These are phyloP conservation scores for Pseudomyrmex flavicornis DNA, from an alignment of 1,140 invertebrate species.

Conservation along the genomic window DNA sequence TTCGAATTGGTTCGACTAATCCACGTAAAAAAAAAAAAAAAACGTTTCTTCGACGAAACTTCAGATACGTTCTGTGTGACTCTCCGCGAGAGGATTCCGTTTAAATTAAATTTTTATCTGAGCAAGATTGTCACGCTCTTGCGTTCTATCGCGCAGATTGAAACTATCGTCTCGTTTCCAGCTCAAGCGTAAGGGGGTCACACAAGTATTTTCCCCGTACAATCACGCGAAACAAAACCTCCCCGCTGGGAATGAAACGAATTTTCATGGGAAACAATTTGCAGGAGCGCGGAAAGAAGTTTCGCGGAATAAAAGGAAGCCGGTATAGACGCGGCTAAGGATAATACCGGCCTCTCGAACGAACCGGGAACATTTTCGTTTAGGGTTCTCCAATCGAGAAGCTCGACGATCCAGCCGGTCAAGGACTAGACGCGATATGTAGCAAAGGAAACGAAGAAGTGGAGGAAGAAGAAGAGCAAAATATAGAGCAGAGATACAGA, in stretches of 20 bases:
- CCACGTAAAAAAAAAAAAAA: not conserved
- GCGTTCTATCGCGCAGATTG: conserved; percentile 9
- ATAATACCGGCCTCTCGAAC: conserved; percentile 59
- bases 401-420: conserved; percentile 34
- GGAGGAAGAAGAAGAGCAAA: not conserved
- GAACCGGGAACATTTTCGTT: conserved; percentile 70
- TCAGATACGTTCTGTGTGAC: not conserved
- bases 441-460: conserved; percentile 21
- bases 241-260: conserved; percentile 9
- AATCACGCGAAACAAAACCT: conserved; percentile 37
- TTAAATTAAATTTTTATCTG: conserved; percentile 44
- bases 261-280: conserved; percentile 67
- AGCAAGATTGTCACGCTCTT: conserved; percentile 9
- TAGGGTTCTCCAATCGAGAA: conserved; percentile 55
- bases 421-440: conserved; percentile 53
- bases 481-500: not conserved
- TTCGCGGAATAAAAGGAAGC: conserved; percentile 47
- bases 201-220: conserved; percentile 10
- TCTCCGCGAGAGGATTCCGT: not conserved
- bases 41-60: conserved; percentile 7
- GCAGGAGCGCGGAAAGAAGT: conserved; percentile 19
- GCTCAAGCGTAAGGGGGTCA: conserved; percentile 4
- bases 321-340: conserved; percentile 13
- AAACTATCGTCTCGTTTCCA: conserved; percentile 8
- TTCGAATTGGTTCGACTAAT: conserved; percentile 3